Evolutionary conservation across 30 jellyfish, hydroid and myxozoan genomes (phyloP), one percentile per base, ranked within the genome.

Genomic region (Aurelia sp.): DNA sequence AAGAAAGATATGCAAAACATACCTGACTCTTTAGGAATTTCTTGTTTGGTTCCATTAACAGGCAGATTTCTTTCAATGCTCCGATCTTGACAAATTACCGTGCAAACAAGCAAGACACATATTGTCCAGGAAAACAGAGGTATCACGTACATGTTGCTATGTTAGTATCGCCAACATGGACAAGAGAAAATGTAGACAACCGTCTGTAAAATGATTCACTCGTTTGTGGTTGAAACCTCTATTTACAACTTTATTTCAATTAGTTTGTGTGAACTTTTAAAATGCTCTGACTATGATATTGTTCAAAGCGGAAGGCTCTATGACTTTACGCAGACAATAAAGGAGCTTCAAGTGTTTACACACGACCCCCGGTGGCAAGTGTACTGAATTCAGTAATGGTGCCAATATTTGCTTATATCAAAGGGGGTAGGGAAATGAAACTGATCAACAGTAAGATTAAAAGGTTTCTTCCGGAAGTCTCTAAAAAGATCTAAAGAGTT

Each of bases 261-360:
- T 64, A 63, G 80, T 78, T 64, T 78, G 60, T 58, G 80, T 41
- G 89, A 48, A 78, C 50, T 22, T 22, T 75, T 37, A 78, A 40
- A 65, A 78, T 44, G 13, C 71, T 11, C 74, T 35, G 68, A 50
- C 66, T 69, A 78, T 63, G 71, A 78, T 78, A 78, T 78, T 78
- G 89, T 78, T 64, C 23, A 63, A 78, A 78, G 72, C 89, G 89
- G 89, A 78, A 78, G 89, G 66, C 89, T 63, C 72, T 78, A 19
- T 64, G 79, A 23, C 89, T 61, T 15, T 57, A 23, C 74, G 4
- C 71, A 78, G 44, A 78, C 72, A 44, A 62, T 78, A 78, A 30
- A 63, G 72, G 72, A 78, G 15, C 89, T 47, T 65, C 53, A 21
- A n/a, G 41, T 62, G 64, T 27, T 59, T 11, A 77, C 86, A 62